Evolutionary conservation across 2,113 vertebrate species (phyloP).

Genomic region (Leuciscus idus): DNA sequence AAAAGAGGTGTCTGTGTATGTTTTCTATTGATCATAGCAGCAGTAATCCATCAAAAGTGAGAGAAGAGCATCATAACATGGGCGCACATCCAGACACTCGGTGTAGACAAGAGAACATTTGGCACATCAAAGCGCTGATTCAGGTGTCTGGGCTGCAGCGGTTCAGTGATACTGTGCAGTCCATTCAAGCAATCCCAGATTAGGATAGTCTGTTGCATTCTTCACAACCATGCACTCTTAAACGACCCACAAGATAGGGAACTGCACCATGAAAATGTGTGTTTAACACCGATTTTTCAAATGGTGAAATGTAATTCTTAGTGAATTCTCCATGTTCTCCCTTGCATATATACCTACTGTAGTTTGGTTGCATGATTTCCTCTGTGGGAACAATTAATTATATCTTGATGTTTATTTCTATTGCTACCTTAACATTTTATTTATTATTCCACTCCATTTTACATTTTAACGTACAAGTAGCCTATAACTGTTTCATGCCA

Average conservation of each 20-base stretch:
- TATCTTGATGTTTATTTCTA: not conserved
- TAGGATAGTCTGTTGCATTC: not conserved
- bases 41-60: not conserved
- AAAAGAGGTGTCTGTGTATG: constrained; percentile 10
- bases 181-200: not conserved
- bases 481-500: constrained; percentile 21
- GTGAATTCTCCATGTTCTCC: not conserved
- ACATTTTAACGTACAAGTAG: not conserved
- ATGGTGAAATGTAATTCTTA: not conserved
- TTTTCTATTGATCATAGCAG: constrained; percentile 5
- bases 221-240: not conserved
- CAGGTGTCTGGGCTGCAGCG: not conserved
- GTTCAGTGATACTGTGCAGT: not conserved
- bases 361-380: not conserved
- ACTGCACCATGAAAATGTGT: not conserved
- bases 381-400: not conserved
- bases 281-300: not conserved
- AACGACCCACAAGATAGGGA: not conserved
- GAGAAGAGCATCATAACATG: not conserved
- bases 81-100: not conserved
- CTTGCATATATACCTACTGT: not conserved
- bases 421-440: not conserved
- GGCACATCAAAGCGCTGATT: constrained; percentile 6
- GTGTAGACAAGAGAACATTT: not conserved
- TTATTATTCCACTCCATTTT: not conserved